A percentile compares a stretch with the other conserved stretches of the same genome.
phyloP scores from a whole-genome alignment of 1,140 invertebrate species.

The Steinernema feltiae region DNA sequence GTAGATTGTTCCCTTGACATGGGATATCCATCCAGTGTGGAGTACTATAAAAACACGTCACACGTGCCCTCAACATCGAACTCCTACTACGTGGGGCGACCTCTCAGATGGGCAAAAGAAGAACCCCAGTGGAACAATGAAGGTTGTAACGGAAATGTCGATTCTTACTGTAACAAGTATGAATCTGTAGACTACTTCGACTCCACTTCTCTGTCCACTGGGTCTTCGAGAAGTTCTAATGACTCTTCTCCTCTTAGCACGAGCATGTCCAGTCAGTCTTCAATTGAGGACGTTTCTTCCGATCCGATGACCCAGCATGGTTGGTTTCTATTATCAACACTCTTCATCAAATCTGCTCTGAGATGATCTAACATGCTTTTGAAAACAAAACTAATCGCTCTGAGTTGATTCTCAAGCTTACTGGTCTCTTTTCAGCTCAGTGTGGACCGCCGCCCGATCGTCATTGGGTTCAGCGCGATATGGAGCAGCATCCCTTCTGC shows the following conservation, averaged over 20 bases:
- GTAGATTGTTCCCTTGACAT: background rate
- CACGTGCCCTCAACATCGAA: background rate
- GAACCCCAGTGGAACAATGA: background rate
- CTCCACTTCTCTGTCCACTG: constrained; percentile 69
- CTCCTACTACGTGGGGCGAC: background rate
- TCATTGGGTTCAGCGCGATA: background rate
- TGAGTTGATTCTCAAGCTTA: background rate
- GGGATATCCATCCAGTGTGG: background rate
- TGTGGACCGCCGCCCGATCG: background rate
- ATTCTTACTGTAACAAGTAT: background rate
- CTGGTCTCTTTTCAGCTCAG: constrained; percentile 9
- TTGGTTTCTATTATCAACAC: too few species aligned
- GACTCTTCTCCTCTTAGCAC: constrained; percentile 65
- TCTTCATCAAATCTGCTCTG: too few species aligned
- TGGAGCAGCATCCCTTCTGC: background rate
- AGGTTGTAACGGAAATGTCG: background rate
- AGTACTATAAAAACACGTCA: background rate
- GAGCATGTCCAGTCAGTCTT: constrained; percentile 4
- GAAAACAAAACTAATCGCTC: background rate
- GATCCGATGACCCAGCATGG: too few species aligned
- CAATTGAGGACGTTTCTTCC: background rate
- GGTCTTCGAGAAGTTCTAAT: constrained; percentile 16
- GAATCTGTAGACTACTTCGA: constrained; percentile 17
- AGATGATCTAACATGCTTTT: background rate
- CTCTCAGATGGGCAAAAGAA: background rate